Conservation (phyloP, 2,113 vertebrate genomes). For the Nipponia nippon region DNA sequence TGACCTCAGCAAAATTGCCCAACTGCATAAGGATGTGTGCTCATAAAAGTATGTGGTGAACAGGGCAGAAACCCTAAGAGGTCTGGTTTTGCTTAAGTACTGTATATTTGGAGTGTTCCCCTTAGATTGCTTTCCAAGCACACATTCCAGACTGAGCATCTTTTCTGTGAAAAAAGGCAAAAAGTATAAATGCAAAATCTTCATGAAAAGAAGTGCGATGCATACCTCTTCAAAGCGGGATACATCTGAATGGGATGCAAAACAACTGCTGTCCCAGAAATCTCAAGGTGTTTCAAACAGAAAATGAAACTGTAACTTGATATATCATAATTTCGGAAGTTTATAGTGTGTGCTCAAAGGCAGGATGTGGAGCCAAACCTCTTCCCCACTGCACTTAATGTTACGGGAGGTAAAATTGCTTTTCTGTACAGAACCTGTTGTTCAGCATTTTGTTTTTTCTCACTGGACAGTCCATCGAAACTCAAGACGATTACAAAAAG, state of each 20-base stretch:
- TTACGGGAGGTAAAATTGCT: neutral
- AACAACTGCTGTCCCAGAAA: neutral
- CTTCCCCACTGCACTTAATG: neutral
- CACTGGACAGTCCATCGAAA: neutral
- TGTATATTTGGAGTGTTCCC: neutral
- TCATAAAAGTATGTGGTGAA: neutral
- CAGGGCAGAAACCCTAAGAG: neutral
- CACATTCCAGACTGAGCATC: neutral
- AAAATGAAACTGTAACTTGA: conserved; percentile 22
- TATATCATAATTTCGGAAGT: neutral
- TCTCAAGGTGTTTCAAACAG: neutral
- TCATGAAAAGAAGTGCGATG: neutral
- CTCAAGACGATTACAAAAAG: neutral
- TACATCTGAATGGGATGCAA: neutral
- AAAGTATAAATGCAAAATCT: neutral
- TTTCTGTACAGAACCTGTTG: neutral
- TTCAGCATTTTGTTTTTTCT: neutral
- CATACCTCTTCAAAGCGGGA: neutral
- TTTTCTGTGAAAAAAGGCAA: neutral
- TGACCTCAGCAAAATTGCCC: neutral
- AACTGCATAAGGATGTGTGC: neutral
- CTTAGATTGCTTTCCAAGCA: neutral
- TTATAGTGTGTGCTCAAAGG: neutral
- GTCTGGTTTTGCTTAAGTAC: conserved; percentile 9
- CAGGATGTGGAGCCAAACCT: neutral